Evolutionary conservation across 2,113 vertebrate species (phyloP), one percentile per base, ranked within the genome.

Genomic region (Eolophus roseicapilla): DNA sequence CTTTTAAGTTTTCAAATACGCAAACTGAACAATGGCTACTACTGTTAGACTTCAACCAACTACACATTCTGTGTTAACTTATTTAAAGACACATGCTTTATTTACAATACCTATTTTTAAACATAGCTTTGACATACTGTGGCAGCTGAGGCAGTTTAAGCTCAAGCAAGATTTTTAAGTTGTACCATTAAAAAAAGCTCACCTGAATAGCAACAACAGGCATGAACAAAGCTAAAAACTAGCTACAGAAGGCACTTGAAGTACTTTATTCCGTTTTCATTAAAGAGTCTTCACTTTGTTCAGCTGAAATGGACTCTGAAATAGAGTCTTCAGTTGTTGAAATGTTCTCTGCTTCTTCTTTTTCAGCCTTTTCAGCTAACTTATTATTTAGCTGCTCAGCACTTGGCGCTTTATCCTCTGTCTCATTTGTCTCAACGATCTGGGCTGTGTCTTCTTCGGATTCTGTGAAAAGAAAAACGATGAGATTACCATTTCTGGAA

Each of bases 241-340:
- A 98, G 96, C 68, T 96, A 97, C 57, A 96, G 96, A 97, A 98
- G 97, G 98, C 97, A 97, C 96, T 43, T 96, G 88, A 94, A 97
- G 96, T 94, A 96, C 80, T 97, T 98, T 98, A 99, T 97, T 99
- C 98, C 91, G 98, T 96, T 95, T 98, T 98, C 98, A 98, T 97
- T 93, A 98, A 96, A 83, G 99, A 98, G 80, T 98, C 97, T 86
- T 98, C 97, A 90, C 25, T 98, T 57, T 98, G 98, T 97, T 99
- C 98, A 84, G 93, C 95, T 74, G 90, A 79, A 94, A 83, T 1
- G 82, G 90, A 90, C 53, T 92, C 90, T 52, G 90, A 95, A 88
- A 88, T 17, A 44, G 78, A 43, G 41, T 95, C 92, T 93, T 96
- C 88, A 16, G 63, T 65, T 73, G 93, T 33, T 86, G 90, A 93